Base-by-base conservation (phyloP, 2,113 vertebrate genomes). In the Podarcis muralis region DNA sequence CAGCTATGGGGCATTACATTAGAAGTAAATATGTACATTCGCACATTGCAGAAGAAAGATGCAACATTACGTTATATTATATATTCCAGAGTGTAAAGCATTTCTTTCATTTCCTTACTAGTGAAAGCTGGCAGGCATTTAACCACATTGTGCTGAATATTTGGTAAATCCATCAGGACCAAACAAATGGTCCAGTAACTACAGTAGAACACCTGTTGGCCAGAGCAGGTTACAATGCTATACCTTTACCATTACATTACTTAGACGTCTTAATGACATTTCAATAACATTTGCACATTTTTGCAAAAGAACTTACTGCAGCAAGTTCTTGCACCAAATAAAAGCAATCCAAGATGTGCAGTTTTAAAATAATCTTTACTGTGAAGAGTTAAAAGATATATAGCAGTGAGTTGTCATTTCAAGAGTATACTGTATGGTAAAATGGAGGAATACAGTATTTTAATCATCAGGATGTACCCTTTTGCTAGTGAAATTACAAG, bases 391-490 rank as follows among this genome's bases (percentile, higher is more conserved):
- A 84, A 94, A 72, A 43, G 90, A 75, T 9, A 62, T 87, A 72
- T 84, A 92, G 84, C 8, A 87, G 66, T 93, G 85, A 81, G 79
- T 53, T 94, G 92, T 94, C 57, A 95, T 92, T 95, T 89, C 22
- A 92, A 81, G 35, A 92, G 90, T 32, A 92, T 79, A n/a, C n/a
- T n/a, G n/a, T n/a, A 86, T 84, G 62, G 9, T 92, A 88, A 93
- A 32, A 27, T 86, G 93, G 69, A 89, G 53, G 27, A 81, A 92
- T 90, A 84, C 90, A 90, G 40, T 86, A 90, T 88, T 94, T 90
- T 68, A 89, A 92, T 85, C 71, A 94, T 27, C 13, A 35, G 30
- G 30, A 11, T 32, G 32, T 53, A 66, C 9, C 48, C 25, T 74
- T 87, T 87, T 75, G 37, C 8, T 76, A 74, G 37, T 35, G 37